Percentiles rank a stretch among this genome's conserved stretches.
Conservation (phyloP, 2,113 vertebrate species). For the Siphamia tubifer region DNA sequence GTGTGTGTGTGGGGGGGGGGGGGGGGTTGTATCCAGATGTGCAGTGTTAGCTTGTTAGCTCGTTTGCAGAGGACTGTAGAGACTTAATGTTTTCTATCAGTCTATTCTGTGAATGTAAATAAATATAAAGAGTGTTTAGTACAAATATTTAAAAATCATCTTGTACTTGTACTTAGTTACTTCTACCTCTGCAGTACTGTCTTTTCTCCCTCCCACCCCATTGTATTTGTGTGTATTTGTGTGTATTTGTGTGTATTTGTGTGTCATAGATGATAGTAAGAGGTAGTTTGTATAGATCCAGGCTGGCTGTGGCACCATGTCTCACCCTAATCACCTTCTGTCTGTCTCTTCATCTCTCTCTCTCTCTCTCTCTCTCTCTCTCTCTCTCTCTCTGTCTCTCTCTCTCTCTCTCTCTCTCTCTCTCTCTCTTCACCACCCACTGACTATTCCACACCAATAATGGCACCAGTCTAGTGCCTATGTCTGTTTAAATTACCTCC, state of each 20-base stretch:
- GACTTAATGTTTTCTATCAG: no score
- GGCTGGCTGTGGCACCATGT: slow-evolving; percentile 63
- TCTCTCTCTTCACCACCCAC: slow-evolving; percentile 2
- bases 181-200: no score
- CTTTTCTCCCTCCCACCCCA: no score
- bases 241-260: slow-evolving; percentile 17
- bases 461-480: slow-evolving; percentile 44
- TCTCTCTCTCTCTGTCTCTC: slow-evolving; percentile 69
- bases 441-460: slow-evolving; percentile 45
- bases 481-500: slow-evolving; percentile 49
- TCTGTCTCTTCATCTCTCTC: slow-evolving; percentile 63
- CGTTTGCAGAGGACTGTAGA: no score
- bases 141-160: no score
- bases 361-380: slow-evolving; percentile 25
- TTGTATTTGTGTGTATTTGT: no score
- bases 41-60: no score
- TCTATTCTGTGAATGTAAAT: no score
- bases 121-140: no score
- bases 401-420: slow-evolving; percentile 49
- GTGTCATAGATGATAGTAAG: slow-evolving; percentile 66
- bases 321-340: slow-evolving; percentile 72
- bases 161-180: no score
- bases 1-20: no score
- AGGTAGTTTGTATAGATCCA: slow-evolving; percentile 73
- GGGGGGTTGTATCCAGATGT: no score